Conservation (phyloP, 2,797 vertebrate genomes). For the Sus cebifrons region DNA sequence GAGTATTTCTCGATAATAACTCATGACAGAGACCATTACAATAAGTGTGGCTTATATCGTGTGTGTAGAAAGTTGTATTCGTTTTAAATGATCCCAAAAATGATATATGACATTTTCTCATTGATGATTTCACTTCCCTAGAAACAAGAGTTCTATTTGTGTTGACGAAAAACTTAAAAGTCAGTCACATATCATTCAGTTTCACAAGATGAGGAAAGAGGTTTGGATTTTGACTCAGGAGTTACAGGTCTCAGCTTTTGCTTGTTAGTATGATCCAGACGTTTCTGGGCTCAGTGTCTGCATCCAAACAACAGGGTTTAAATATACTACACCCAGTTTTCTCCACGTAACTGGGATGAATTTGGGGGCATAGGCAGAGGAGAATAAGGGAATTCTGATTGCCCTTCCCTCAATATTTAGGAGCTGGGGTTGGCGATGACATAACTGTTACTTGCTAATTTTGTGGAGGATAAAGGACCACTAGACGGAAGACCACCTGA, state of each 20-base stretch:
- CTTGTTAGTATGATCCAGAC: not conserved
- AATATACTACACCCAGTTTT: not conserved
- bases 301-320: not conserved
- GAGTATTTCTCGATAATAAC: not conserved
- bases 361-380: not conserved
- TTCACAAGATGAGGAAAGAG: not conserved
- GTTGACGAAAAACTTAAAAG: not conserved
- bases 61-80: not conserved
- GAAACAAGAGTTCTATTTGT: not conserved
- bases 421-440: not conserved
- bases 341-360: not conserved
- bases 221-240: not conserved
- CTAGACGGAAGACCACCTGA: not conserved
- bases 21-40: not conserved
- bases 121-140: not conserved
- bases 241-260: not conserved
- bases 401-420: not conserved
- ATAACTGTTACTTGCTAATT: not conserved
- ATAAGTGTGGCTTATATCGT: not conserved
- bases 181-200: not conserved
- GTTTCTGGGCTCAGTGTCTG: not conserved
- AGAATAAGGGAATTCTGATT: rapidly evolving
- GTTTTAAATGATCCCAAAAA: conserved; percentile 22
- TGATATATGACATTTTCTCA: conserved; percentile 32
- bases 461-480: not conserved